phyloP scores from a whole-genome alignment of 1,140 invertebrate species.

The Oryzaephilus surinamensis region DNA sequence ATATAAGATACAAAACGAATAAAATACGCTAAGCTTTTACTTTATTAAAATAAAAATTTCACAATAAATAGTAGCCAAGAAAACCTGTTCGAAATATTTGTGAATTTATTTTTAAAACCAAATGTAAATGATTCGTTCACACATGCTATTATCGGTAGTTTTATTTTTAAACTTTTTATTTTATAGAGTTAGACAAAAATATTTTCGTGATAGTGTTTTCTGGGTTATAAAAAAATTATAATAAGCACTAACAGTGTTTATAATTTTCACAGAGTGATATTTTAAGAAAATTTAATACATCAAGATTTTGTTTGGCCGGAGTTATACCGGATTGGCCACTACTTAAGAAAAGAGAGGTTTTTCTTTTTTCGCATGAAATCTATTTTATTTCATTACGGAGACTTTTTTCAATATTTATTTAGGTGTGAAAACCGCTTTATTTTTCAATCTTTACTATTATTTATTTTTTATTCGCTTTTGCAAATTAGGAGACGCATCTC shows the following conservation, averaged over 20 bases:
- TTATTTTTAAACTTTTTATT: too few relatives aligned
- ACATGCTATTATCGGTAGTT: too few relatives aligned
- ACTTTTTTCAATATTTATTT: too few relatives aligned
- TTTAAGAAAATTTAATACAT: slow-evolving; percentile 7
- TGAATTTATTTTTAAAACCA: too few relatives aligned
- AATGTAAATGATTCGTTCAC: too few relatives aligned
- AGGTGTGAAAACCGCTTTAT: slow-evolving; percentile 10
- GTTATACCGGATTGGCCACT: slow-evolving; percentile 21
- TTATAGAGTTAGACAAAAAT: too few relatives aligned
- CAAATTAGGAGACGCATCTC: slow-evolving; percentile 21
- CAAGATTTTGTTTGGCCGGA: slow-evolving; percentile 16
- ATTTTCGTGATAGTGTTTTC: too few relatives aligned
- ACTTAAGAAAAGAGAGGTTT: slow-evolving; percentile 26
- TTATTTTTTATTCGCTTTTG: slow-evolving; percentile 7
- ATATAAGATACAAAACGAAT: too few relatives aligned
- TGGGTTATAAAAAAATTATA: not conserved
- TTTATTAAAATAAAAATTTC: too few relatives aligned
- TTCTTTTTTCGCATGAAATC: slow-evolving; percentile 6
- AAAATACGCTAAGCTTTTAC: slow-evolving; percentile 7
- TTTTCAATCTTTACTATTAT: not conserved
- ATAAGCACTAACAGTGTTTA: slow-evolving; percentile 1
- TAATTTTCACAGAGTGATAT: slow-evolving; percentile 13
- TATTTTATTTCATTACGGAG: slow-evolving; percentile 3
- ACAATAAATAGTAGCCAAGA: too few relatives aligned
- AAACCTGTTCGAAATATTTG: too few relatives aligned